Evolutionary conservation across 2,113 vertebrate species (phyloP), one percentile per base, ranked within the genome.

Genomic region (Solenodon paradoxus): DNA sequence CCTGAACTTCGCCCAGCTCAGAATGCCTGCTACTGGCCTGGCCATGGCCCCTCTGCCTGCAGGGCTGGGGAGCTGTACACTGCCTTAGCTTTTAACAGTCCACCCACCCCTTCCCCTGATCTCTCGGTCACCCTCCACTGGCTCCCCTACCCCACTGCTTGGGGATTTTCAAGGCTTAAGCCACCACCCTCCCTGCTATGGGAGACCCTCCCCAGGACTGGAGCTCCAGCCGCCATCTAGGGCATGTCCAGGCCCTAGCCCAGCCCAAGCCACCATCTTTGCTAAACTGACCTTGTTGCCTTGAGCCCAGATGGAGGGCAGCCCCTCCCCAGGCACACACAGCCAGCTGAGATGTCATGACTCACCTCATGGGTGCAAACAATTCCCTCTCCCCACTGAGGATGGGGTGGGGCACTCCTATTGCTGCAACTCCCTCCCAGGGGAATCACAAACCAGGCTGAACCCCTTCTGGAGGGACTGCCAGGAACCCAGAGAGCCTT

Each of bases 261-360:
- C 40, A 24, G 57, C 26, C 68, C 40, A 10, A 26, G 59, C 79
- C 8, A 28, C 85, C 24, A 45, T 57, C 11, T 2, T 66, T 75
- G 40, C 40, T 30, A 38, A 51, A 74, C 90, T 79, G 80, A 95
- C 96, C 90, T 83, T 13, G 24, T 88, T 64, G 61, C 95, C 79
- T 96, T 79, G 71, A 85, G 71, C 35, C 24, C 86, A 95, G 63
- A 59, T 16, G 9, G 0, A 2, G 84, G 57, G 63, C 30, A 2
- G 61, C 61, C 17, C 69, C 77, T 45, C 85, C 0, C 0, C 57
- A 16, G 6, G 3, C 9, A 30, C 57, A 72, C 55, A 57, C 64
- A 22, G 35, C 49, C 12, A 3, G 64, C 64, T 0, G 0, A 66
- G 3, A 71, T 74, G 47, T 7, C 92, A 30, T 82, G 63, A 66